Evolutionary conservation across 2,888 invertebrate genomes (phyloP).

Genomic region (Pteria penguin): DNA sequence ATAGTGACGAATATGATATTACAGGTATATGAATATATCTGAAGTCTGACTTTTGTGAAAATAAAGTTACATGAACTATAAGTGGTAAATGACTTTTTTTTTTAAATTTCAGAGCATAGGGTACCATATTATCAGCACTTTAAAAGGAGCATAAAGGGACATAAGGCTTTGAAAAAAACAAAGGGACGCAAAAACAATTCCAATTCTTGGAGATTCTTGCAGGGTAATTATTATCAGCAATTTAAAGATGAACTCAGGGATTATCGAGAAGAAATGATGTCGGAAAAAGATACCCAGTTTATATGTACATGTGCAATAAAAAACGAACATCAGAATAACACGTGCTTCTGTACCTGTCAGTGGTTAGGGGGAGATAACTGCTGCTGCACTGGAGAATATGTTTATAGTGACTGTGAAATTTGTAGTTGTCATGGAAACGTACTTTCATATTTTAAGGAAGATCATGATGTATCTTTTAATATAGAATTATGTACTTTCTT

Average conservation of each 20-base stretch:
- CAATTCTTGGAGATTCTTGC: not conserved
- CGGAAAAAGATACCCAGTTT: not conserved
- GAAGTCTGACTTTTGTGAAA: no score
- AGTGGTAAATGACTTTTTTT: not conserved
- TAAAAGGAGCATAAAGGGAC: not conserved
- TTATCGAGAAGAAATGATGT: not conserved
- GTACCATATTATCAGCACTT: not conserved
- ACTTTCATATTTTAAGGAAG: no score
- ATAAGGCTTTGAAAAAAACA: not conserved
- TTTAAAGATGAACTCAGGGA: not conserved
- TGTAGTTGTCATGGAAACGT: not conserved
- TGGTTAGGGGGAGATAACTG: not conserved
- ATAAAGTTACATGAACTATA: no score
- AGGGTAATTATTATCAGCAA: not conserved
- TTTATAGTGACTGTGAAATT: not conserved
- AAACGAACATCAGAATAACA: no score
- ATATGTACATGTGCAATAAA: not conserved
- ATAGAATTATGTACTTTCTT: no score
- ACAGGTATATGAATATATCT: no score
- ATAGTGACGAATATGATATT: no score
- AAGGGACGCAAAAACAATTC: not conserved
- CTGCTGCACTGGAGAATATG: not conserved
- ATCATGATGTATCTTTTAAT: no score
- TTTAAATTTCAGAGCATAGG: not conserved
- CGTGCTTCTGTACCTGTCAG: not conserved